A percentile compares a stretch with the other conserved stretches of the same genome.
Evolutionary conservation across 2,888 invertebrate species (phyloP).

Genomic region (Amphiduros pacificus): DNA sequence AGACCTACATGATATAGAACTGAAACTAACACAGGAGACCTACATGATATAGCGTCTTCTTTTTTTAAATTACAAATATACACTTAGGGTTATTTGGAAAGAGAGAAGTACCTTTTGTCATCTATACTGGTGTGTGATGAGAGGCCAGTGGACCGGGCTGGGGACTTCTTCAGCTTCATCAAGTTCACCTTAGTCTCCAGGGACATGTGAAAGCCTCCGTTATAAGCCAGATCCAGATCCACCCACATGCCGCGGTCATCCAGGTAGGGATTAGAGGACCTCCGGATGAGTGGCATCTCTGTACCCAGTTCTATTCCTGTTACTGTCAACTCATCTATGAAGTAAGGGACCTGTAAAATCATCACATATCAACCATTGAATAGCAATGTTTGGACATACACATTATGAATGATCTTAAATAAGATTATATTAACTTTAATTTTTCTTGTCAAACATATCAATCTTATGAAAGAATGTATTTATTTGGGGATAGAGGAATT

Average conservation of each 20-base stretch:
- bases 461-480: too few species aligned
- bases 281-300: conserved; percentile 54
- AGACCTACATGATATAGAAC: too few species aligned
- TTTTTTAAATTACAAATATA: too few species aligned
- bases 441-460: too few species aligned
- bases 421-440: too few species aligned
- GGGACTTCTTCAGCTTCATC: conserved; percentile 66
- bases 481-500: too few species aligned
- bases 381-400: too few species aligned
- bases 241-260: conserved; percentile 88
- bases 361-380: too few species aligned
- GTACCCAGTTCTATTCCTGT: conserved; percentile 74
- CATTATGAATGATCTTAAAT: too few species aligned
- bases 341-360: conserved; percentile 71
- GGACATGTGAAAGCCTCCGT: conserved; percentile 75
- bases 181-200: conserved; percentile 87
- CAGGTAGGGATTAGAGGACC: conserved; percentile 65
- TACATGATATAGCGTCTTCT: too few species aligned
- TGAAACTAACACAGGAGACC: conserved; percentile 42
- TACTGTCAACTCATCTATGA: conserved; percentile 81
- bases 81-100: too few species aligned
- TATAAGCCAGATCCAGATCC: conserved; percentile 78
- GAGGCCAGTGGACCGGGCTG: conserved; percentile 8
- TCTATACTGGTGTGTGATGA: neutral
- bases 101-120: neutral